Conservation (phyloP, 2,888 invertebrate species). For the Aplocera efformata region DNA sequence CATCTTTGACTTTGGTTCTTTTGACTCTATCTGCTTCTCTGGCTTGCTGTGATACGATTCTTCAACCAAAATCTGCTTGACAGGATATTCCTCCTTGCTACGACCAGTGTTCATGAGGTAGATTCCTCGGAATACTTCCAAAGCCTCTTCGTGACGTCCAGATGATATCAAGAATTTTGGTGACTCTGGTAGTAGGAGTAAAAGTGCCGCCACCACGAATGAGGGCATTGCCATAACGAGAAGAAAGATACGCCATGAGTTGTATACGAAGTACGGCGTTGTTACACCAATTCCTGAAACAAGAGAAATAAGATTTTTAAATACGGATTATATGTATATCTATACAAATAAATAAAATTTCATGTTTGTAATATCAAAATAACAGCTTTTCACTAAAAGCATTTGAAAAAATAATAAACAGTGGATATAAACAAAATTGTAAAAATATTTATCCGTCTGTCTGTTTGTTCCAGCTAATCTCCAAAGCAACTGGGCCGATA, state of each 20-base stretch:
- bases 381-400: too few species aligned
- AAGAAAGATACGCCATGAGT: constrained; percentile 96
- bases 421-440: too few species aligned
- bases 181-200: constrained; percentile 93
- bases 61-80: constrained; percentile 84
- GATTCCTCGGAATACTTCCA: constrained; percentile 90
- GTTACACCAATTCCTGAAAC: constrained; percentile 83
- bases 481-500: too few species aligned
- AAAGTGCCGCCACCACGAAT: constrained; percentile 90
- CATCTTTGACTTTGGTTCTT: constrained; percentile 83
- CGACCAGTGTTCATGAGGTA: constrained; percentile 91
- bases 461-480: too few species aligned
- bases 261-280: constrained; percentile 87
- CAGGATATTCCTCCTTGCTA: constrained; percentile 87
- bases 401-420: too few species aligned
- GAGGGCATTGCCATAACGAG: constrained; percentile 94
- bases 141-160: constrained; percentile 89
- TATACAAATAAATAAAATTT: too few species aligned
- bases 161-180: constrained; percentile 92
- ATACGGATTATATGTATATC: too few species aligned
- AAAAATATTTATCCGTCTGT: too few species aligned
- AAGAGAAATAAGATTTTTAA: too few species aligned
- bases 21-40: constrained; percentile 82
- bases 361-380: too few species aligned
- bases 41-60: constrained; percentile 67